Conservation (phyloP, 2,113 vertebrate genomes). For the Ranitomeya imitator region DNA sequence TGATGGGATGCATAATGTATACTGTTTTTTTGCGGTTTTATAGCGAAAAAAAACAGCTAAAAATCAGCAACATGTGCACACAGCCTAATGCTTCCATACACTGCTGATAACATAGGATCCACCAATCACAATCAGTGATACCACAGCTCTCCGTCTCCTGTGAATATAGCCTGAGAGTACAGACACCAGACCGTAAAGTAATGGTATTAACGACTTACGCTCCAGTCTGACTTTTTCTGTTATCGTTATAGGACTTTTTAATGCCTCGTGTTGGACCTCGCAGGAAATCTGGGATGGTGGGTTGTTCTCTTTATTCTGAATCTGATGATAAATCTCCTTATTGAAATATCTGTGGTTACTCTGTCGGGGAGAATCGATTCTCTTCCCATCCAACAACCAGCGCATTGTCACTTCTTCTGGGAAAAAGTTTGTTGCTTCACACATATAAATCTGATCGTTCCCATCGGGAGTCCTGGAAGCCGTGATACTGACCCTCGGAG, state of each 20-base stretch:
- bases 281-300: constrained; percentile 15
- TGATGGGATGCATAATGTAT: no score
- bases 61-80: no score
- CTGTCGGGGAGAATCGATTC: not conserved
- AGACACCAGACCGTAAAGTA: not conserved
- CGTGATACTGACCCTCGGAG: not conserved
- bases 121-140: no score
- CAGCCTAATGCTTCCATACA: no score
- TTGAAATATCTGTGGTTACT: not conserved
- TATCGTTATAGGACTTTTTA: not conserved
- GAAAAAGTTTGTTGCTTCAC: constrained; percentile 19
- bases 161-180: not conserved
- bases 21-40: no score
- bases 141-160: no score
- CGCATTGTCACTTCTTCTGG: constrained; percentile 24
- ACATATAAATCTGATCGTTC: constrained; percentile 3
- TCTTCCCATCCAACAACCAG: constrained; percentile 39
- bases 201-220: constrained; percentile 4
- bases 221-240: not conserved
- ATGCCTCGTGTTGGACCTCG: constrained; percentile 43
- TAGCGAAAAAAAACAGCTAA: no score
- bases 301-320: not conserved
- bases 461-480: not conserved
- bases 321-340: constrained; percentile 8
- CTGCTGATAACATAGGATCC: no score